phyloP scores from a whole-genome alignment of 1,140 invertebrate genomes.

The Grapholita molesta region DNA sequence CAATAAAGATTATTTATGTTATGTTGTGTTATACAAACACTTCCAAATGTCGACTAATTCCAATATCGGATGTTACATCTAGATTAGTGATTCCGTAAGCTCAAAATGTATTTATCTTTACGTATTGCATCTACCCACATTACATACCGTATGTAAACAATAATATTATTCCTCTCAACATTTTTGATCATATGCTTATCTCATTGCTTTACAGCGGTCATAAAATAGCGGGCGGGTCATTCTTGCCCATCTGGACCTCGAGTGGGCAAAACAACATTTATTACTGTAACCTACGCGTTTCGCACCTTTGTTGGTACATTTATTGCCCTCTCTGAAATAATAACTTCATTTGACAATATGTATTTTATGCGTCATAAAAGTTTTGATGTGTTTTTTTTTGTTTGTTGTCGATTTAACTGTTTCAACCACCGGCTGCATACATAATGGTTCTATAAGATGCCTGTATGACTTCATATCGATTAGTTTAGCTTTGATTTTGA shows the following conservation, averaged over 20 bases:
- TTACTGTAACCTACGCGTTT: background rate
- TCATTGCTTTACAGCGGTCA: background rate
- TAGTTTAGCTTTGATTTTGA: too few relatives aligned
- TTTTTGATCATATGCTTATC: background rate
- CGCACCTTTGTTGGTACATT: background rate
- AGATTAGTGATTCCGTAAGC: too few relatives aligned
- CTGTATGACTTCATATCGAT: too few relatives aligned
- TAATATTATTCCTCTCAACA: background rate
- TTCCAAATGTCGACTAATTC: too few relatives aligned
- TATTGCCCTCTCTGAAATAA: background rate
- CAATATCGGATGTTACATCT: too few relatives aligned
- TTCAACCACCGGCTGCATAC: too few relatives aligned
- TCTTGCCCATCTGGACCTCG: background rate
- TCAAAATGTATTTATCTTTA: background rate
- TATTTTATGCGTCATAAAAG: background rate
- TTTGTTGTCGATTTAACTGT: too few relatives aligned
- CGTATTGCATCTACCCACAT: background rate
- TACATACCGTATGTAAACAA: background rate
- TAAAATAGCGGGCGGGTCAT: background rate
- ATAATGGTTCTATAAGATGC: too few relatives aligned
- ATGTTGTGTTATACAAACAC: too few relatives aligned
- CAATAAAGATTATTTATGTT: too few relatives aligned
- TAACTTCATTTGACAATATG: background rate
- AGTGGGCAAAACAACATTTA: background rate
- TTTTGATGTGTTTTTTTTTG: too few relatives aligned